Percentiles rank a stretch among this genome's conserved stretches.
These are phyloP conservation scores for Sussaba pulchella DNA, from an alignment of 2,888 invertebrate genomes.

Conservation along the genomic window DNA sequence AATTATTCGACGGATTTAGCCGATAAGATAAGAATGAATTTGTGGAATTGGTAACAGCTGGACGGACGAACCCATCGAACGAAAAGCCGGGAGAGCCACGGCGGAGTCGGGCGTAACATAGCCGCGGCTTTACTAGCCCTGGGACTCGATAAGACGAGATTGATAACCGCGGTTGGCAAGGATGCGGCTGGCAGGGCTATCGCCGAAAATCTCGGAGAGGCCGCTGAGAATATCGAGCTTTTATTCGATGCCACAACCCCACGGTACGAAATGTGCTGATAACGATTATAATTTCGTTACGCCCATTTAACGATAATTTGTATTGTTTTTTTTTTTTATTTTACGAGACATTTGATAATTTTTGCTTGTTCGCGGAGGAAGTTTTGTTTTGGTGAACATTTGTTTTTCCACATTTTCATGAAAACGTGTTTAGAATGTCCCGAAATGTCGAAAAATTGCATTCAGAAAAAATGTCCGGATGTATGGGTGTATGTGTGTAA, in stretches of 20 bases:
- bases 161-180: conserved; percentile 80
- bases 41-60: conserved; percentile 85
- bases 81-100: conserved; percentile 88
- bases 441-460: too few relatives aligned
- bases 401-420: too few relatives aligned
- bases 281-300: not conserved
- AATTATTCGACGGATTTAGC: not conserved
- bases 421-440: too few relatives aligned
- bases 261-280: conserved; percentile 71
- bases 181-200: conserved; percentile 78
- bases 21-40: not conserved
- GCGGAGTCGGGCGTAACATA: conserved; percentile 97
- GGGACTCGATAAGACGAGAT: conserved; percentile 84
- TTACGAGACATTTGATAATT: too few relatives aligned
- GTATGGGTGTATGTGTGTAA: too few relatives aligned
- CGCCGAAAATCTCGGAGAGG: conserved; percentile 74
- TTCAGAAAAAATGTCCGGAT: too few relatives aligned
- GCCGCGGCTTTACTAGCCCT: conserved; percentile 94
- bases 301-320: not conserved
- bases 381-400: too few relatives aligned
- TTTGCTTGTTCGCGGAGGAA: too few relatives aligned
- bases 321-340: not conserved
- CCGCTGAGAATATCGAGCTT: conserved; percentile 72
- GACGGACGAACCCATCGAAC: conserved; percentile 93
- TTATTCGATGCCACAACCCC: conserved; percentile 75